Conservation (phyloP, 2,797 vertebrate species). For the Mus minutoides region DNA sequence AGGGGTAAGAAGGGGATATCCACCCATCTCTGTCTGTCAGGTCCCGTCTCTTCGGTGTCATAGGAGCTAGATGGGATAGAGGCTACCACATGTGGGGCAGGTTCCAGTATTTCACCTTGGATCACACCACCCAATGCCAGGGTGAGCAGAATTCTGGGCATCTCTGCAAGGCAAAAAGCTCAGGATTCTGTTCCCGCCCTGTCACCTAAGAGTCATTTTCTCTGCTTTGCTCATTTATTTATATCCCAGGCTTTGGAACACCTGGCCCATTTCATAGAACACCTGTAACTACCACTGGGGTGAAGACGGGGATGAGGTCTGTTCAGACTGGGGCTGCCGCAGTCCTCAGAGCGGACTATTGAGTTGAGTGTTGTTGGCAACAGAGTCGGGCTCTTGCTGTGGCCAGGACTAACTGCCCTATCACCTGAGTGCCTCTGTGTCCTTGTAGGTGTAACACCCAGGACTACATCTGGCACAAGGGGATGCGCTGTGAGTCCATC, state of each 20-base stretch:
- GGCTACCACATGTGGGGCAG: not conserved
- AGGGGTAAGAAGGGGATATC: not conserved
- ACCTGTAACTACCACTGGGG: not conserved
- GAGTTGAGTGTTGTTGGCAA: rapidly evolving
- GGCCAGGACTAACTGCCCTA: not conserved
- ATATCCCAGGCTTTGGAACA: not conserved
- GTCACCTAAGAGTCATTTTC: not conserved
- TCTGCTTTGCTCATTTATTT: not conserved
- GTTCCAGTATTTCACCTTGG: not conserved
- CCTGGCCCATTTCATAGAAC: not conserved
- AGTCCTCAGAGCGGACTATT: not conserved
- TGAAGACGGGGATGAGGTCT: no score
- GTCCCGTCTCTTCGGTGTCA: not conserved
- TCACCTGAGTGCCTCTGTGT: rapidly evolving
- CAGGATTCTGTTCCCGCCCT: not conserved
- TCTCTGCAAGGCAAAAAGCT: not conserved
- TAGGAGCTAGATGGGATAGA: not conserved
- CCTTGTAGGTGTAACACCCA: conserved; percentile 94
- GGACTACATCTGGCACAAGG: conserved; percentile 99
- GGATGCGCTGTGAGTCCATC: conserved; percentile 95
- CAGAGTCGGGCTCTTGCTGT: not conserved
- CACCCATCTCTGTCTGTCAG: conserved; percentile 35
- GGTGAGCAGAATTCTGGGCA: not conserved
- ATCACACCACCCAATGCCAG: not conserved
- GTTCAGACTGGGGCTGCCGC: not conserved